phyloP scores from a whole-genome alignment of 2,888 invertebrate genomes.

The Trissolcus brochymenae region DNA sequence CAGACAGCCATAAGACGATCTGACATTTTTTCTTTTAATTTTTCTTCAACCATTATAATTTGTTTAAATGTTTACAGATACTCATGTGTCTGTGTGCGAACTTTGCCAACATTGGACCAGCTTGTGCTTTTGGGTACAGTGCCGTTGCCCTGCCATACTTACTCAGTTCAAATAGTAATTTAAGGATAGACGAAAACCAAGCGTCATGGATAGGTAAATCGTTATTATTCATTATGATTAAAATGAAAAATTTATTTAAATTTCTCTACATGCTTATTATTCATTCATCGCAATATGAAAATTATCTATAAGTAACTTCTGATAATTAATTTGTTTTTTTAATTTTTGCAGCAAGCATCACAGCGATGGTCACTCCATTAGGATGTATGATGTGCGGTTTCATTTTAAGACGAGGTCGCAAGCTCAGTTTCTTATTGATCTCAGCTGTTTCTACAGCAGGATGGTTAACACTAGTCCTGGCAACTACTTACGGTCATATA shows the following conservation, averaged over 20 bases:
- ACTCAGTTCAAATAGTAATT: conserved; percentile 65
- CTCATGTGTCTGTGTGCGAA: conserved; percentile 77
- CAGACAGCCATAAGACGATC: too few relatives aligned
- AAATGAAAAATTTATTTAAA: too few relatives aligned
- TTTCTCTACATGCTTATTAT: too few relatives aligned
- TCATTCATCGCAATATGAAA: too few relatives aligned
- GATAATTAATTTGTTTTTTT: not conserved
- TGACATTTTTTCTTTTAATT: too few relatives aligned
- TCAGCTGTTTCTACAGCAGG: conserved; percentile 78
- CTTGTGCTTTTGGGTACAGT: conserved; percentile 80
- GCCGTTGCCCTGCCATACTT: conserved; percentile 78
- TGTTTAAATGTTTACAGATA: conserved; percentile 71
- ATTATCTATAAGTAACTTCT: not conserved
- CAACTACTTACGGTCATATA: conserved; percentile 73
- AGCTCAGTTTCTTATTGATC: conserved; percentile 76
- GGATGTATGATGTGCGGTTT: conserved; percentile 79
- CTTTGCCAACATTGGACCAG: conserved; percentile 78
- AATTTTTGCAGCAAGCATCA: conserved; percentile 77
- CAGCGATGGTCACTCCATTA: conserved; percentile 78
- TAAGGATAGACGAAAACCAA: conserved; percentile 73
- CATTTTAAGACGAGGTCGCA: conserved; percentile 78
- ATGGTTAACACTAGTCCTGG: conserved; percentile 78
- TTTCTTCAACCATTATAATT: too few relatives aligned
- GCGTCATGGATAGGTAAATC: conserved; percentile 79
- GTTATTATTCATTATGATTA: not conserved